Evolutionary conservation across 2,797 vertebrate genomes (phyloP).

Genomic region (Arctocebus calabarensis): DNA sequence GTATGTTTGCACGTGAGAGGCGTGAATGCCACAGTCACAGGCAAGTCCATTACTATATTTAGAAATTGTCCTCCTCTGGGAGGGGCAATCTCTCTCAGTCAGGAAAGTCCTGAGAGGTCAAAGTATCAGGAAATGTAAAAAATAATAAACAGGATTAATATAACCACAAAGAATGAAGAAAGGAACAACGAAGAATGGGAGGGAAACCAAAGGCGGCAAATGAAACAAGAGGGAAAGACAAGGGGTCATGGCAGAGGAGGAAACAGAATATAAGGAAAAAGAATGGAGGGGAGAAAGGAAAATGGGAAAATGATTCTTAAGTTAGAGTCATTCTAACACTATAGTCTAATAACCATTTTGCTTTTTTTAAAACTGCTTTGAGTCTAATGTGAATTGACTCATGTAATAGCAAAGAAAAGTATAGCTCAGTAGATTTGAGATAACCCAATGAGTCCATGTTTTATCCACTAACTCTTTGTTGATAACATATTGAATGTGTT

Average conservation of each 20-base stretch:
- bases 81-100: background rate
- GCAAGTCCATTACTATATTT: background rate
- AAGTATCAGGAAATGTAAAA: background rate
- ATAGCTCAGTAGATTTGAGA: conserved; percentile 40
- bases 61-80: background rate
- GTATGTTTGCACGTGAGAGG: background rate
- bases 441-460: conserved; percentile 32
- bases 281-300: conserved; percentile 9
- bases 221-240: background rate
- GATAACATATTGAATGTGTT: conserved; percentile 17
- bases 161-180: background rate
- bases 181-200: background rate
- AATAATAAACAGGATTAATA: background rate
- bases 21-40: background rate
- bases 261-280: background rate
- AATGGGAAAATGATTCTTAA: background rate
- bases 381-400: background rate
- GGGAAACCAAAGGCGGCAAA: background rate
- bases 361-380: background rate
- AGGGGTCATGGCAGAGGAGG: background rate
- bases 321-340: background rate
- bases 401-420: conserved; percentile 34
- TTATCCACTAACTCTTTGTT: conserved; percentile 6
- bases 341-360: conserved; percentile 6
- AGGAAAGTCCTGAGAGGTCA: background rate